Percentiles rank a stretch among this genome's conserved stretches.
Evolutionary conservation across 2,113 vertebrate species (phyloP).

Genomic region (Burhinus bistriatus): DNA sequence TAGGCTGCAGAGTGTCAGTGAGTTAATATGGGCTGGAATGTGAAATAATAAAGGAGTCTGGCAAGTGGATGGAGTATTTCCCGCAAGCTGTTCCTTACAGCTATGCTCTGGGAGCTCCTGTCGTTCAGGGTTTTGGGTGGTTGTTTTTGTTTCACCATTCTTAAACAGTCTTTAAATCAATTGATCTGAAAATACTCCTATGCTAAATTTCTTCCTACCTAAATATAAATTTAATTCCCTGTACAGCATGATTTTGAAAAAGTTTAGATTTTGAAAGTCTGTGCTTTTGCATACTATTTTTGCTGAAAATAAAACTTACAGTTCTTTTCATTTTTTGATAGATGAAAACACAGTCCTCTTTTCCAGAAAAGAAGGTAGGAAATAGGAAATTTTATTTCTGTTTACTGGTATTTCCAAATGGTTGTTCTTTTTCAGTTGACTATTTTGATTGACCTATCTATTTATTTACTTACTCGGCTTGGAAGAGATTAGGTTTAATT

Average conservation of each 20-base stretch:
- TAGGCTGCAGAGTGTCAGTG: neutral
- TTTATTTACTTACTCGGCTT: neutral
- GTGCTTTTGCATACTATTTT: neutral
- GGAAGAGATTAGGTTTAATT: neutral
- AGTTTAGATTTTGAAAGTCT: neutral
- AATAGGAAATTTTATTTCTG: neutral
- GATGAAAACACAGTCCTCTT: conserved; percentile 74
- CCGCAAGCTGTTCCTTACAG: neutral
- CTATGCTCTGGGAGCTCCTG: neutral
- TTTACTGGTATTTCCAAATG: neutral
- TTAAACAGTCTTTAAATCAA: neutral
- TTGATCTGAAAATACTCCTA: neutral
- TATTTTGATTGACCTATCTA: neutral
- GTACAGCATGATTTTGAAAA: neutral
- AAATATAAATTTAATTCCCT: neutral
- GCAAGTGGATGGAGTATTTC: neutral
- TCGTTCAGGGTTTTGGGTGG: neutral
- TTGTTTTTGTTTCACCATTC: neutral
- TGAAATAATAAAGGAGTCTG: neutral
- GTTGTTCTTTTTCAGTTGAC: neutral
- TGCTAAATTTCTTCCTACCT: neutral
- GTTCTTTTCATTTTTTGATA: conserved; percentile 36
- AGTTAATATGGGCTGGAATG: neutral
- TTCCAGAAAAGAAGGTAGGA: conserved; percentile 79
- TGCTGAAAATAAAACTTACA: neutral